Conservation (phyloP, 2,888 invertebrate genomes). For the Merodon equestris region DNA sequence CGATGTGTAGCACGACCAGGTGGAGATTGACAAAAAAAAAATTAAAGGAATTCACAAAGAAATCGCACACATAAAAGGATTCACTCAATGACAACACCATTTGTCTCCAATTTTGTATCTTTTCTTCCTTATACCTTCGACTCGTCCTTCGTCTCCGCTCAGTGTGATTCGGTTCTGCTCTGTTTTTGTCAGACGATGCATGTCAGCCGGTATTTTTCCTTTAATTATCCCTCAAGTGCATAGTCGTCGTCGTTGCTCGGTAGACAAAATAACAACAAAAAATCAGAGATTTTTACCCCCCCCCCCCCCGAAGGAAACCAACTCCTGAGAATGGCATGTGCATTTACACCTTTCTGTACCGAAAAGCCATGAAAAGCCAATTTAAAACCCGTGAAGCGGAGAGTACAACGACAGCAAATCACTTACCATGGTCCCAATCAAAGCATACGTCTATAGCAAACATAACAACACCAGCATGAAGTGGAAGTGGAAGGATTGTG, state of each 20-base stretch:
- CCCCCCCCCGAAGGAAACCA: neutral
- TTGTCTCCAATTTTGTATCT: constrained; percentile 53
- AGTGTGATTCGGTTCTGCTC: too few species aligned
- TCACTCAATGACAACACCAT: constrained; percentile 40
- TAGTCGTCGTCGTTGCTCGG: neutral
- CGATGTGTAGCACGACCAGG: constrained; percentile 10
- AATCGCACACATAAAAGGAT: constrained; percentile 32
- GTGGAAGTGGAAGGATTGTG: constrained; percentile 24
- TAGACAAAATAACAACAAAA: neutral
- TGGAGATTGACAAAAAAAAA: constrained; percentile 16
- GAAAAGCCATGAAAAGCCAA: constrained; percentile 53
- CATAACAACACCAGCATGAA: constrained; percentile 16
- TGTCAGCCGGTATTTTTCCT: constrained; percentile 31
- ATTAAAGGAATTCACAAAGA: constrained; percentile 24
- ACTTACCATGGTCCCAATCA: constrained; percentile 62
- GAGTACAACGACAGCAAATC: constrained; percentile 49
- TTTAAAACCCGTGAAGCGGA: constrained; percentile 13
- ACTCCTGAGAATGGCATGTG: constrained; percentile 29
- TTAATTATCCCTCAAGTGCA: constrained; percentile 66
- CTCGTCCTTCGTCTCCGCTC: too few species aligned
- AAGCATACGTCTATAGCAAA: constrained; percentile 29
- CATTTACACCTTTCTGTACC: constrained; percentile 58
- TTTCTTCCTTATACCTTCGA: too few species aligned
- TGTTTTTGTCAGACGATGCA: constrained; percentile 26
- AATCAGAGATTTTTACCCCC: too few species aligned